A percentile compares a stretch with the other conserved stretches of the same genome.
These are phyloP conservation scores for Sphaeramia orbicularis DNA, from an alignment of 2,797 vertebrate species.

Conservation along the genomic window DNA sequence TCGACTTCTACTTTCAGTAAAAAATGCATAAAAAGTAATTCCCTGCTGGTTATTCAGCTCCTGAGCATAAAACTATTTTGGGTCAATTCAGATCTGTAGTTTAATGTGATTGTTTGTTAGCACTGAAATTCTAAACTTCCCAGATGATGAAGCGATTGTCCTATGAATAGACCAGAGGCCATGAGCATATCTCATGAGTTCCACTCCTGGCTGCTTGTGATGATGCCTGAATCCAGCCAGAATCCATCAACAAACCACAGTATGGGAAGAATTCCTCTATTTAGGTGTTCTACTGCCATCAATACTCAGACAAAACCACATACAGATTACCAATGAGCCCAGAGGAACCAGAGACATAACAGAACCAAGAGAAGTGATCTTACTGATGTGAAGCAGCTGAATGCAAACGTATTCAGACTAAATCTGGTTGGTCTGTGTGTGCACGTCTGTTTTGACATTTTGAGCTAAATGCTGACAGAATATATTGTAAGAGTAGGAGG, in stretches of 20 bases:
- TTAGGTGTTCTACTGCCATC: conserved; percentile 74
- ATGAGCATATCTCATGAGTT: conserved; percentile 56
- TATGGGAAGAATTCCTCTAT: conserved; percentile 77
- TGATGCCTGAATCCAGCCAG: conserved; percentile 55
- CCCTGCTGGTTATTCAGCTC: neutral
- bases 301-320: conserved; percentile 68
- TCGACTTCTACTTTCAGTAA: neutral
- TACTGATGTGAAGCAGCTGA: conserved; percentile 25
- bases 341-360: conserved; percentile 60
- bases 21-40: neutral
- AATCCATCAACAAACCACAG: conserved; percentile 77
- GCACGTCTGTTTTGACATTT: conserved; percentile 4
- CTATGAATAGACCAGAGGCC: conserved; percentile 56
- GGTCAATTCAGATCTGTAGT: conserved; percentile 15
- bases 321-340: conserved; percentile 62
- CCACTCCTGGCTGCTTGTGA: conserved; percentile 53
- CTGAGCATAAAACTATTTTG: conserved; percentile 3
- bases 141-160: conserved; percentile 62
- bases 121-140: conserved; percentile 37
- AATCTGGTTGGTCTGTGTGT: conserved; percentile 28
- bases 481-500: conserved; percentile 7
- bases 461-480: conserved; percentile 22
- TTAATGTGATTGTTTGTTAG: conserved; percentile 27
- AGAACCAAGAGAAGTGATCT: conserved; percentile 56
- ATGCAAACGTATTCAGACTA: conserved; percentile 44